Percentiles rank a stretch among this genome's conserved stretches.
These are phyloP conservation scores for Leptopilina drosophilae DNA, from an alignment of 2,888 invertebrate genomes.

Conservation along the genomic window DNA sequence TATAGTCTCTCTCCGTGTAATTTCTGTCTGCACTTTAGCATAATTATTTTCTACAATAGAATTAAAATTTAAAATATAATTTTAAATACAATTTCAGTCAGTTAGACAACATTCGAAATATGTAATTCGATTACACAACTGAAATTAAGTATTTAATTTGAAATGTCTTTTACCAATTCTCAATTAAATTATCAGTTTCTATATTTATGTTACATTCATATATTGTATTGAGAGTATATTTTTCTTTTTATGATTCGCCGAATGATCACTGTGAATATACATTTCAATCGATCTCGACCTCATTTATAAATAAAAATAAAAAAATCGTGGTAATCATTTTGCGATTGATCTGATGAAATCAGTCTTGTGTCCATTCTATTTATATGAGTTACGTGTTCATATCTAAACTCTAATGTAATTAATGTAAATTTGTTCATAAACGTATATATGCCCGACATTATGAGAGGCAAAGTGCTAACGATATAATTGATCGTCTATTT, in stretches of 20 bases:
- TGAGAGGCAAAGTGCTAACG: constrained; percentile 57
- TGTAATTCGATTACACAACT: too few species aligned
- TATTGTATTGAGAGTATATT: too few species aligned
- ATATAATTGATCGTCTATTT: constrained; percentile 71
- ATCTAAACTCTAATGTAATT: constrained; percentile 67
- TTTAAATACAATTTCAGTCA: too few species aligned
- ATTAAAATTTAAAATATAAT: too few species aligned
- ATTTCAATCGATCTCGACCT: constrained; percentile 18
- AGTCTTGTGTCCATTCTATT: constrained; percentile 64
- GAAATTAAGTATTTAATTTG: too few species aligned
- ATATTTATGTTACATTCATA: too few species aligned
- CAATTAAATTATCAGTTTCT: too few species aligned
- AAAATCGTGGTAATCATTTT: constrained; percentile 23
- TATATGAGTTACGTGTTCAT: constrained; percentile 65
- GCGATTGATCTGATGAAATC: constrained; percentile 64
- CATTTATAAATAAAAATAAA: not conserved
- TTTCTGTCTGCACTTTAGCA: too few species aligned
- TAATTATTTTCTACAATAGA: too few species aligned
- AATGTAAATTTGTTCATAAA: constrained; percentile 74
- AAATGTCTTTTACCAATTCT: too few species aligned
- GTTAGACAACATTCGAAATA: too few species aligned
- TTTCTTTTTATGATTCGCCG: not conserved
- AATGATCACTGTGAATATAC: constrained; percentile 18
- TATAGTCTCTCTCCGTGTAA: too few species aligned
- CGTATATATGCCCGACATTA: constrained; percentile 44